A percentile compares a stretch with the other conserved stretches of the same genome.
Evolutionary conservation across 2,888 invertebrate species (phyloP).

Genomic region (Campopleginae sp.): DNA sequence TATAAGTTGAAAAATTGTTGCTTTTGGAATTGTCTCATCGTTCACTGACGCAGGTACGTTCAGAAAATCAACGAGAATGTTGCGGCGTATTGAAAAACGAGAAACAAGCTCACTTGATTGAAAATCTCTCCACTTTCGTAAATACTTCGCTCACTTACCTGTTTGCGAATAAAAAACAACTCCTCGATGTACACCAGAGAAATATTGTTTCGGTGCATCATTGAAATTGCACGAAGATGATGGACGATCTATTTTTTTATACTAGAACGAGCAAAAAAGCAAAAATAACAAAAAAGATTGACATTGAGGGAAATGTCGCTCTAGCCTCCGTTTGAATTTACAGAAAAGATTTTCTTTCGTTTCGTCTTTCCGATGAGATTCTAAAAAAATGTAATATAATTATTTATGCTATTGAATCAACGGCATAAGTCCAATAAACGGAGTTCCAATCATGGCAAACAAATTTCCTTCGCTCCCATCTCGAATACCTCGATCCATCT

Average conservation of each 20-base stretch:
- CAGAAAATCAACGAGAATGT: background rate
- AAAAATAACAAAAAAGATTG: background rate
- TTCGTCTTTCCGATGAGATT: constrained; percentile 25
- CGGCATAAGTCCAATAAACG: constrained; percentile 3
- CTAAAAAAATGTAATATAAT: constrained; percentile 8
- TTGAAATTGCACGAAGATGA: constrained; percentile 11
- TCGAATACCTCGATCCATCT: constrained; percentile 34
- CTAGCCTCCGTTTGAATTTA: background rate
- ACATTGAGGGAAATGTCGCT: background rate
- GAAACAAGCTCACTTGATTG: background rate
- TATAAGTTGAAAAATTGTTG: constrained; percentile 8
- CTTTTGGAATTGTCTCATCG: background rate
- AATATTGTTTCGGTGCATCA: constrained; percentile 36
- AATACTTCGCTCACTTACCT: constrained; percentile 57
- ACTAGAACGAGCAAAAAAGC: constrained; percentile 38
- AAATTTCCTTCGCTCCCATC: constrained; percentile 32
- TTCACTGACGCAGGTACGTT: constrained; percentile 24
- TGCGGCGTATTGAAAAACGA: background rate
- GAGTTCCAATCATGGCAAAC: constrained; percentile 51
- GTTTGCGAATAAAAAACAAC: constrained; percentile 28
- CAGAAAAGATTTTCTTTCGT: constrained; percentile 14
- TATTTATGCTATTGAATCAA: background rate
- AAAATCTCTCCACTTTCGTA: constrained; percentile 1
- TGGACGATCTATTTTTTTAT: constrained; percentile 55
- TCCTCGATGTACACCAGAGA: constrained; percentile 35